These are phyloP conservation scores for Lucilia sericata DNA, from an alignment of 1,140 invertebrate genomes.

Conservation along the genomic window DNA sequence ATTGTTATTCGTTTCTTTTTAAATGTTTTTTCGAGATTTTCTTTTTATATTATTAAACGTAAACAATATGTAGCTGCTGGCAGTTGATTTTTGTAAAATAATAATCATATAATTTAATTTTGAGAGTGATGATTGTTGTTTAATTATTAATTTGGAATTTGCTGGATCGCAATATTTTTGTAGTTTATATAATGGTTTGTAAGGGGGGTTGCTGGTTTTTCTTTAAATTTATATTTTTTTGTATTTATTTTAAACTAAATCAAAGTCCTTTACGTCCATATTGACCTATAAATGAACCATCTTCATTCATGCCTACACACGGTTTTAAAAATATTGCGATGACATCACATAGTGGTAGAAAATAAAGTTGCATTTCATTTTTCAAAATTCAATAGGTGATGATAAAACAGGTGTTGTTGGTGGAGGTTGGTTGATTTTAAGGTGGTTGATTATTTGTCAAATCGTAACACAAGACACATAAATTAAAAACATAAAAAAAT, in stretches of 20 bases:
- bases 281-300: constrained; percentile 98
- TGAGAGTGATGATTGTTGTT: constrained; percentile 23
- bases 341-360: not conserved
- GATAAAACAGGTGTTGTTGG: not conserved
- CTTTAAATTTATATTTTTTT: constrained; percentile 20
- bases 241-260: constrained; percentile 51
- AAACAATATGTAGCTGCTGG: constrained; percentile 30
- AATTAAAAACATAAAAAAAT: constrained; percentile 51
- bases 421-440: constrained; percentile 16
- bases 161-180: not conserved
- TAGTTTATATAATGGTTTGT: not conserved
- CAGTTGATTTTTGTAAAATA: constrained; percentile 7
- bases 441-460: not conserved
- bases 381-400: not conserved
- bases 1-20: constrained; percentile 27
- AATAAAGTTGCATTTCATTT: not conserved
- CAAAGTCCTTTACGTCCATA: constrained; percentile 83
- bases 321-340: constrained; percentile 1
- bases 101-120: not conserved
- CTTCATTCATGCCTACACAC: constrained; percentile 95
- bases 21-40: constrained; percentile 25
- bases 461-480: not conserved
- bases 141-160: constrained; percentile 29
- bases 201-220: not conserved
- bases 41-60: not conserved